Base-by-base conservation (phyloP, 2,888 invertebrate genomes). In the Polymixis flavicincta region DNA sequence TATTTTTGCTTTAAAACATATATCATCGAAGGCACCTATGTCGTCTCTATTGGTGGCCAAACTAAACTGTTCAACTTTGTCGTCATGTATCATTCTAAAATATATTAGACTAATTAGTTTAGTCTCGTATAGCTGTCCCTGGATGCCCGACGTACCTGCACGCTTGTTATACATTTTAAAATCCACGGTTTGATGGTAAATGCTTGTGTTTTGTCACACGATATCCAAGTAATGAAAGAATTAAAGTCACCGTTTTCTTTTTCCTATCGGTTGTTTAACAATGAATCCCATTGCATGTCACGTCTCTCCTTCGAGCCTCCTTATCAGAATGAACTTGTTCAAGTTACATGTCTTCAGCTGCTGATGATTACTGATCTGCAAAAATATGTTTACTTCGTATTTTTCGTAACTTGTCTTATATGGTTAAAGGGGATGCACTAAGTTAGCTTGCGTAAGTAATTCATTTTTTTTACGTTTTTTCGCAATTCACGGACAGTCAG, bases 1-100 rank as follows among this genome's bases (percentile, higher is more conserved):
- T 37, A 61, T 37, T 37, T 61, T 61, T 37, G 61, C 37, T n/a
- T 37, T 61, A n/a, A 61, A 61, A 37, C 61, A 61, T n/a, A 61
- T 61, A 37, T 61, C 61, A 61, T 61, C 61, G n/a, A 61, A 61
- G 17, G 48, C 48, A 8, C 65, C 65, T 14, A 65, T 9, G 8
- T 65, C 65, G 22, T 65, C 65, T 32, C 32, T 32, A 60, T 60
- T 60, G 14, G 60, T 60, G 14, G 60, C 60, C 22, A 60, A 60
- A 32, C 22, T 37, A 22, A 60, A 60, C 8, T 60, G 22, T 8
- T 22, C 5, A 60, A 60, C 14, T 7, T n/a, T 32, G 14, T 37
- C 14, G 22, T 60, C 60, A 37, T 60, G 32, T 60, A n/a, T 14
- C 22, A n/a, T 3, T 60, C 32, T 60, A 37, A 60, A 60, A 32